These are phyloP conservation scores for Corbicula japonica DNA, from an alignment of 2,888 invertebrate species.

Conservation along the genomic window DNA sequence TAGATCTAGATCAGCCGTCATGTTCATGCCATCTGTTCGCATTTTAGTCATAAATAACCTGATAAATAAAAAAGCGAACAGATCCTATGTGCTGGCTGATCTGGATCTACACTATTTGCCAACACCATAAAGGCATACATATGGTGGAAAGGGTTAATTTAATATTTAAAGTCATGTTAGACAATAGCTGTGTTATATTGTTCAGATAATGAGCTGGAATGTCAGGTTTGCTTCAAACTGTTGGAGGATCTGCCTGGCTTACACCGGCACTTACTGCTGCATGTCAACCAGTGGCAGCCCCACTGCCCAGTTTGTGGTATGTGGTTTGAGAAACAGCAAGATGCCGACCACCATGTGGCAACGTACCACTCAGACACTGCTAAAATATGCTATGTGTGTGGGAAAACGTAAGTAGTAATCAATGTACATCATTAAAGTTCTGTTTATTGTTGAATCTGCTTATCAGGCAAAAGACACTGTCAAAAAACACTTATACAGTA, in stretches of 20 bases:
- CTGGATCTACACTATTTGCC: no score
- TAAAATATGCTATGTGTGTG: slow-evolving; percentile 6
- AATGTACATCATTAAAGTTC: no score
- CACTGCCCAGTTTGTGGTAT: slow-evolving; percentile 11
- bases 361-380: background rate
- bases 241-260: background rate
- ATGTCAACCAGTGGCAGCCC: background rate
- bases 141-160: no score
- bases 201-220: background rate
- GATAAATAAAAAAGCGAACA: no score
- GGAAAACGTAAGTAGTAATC: slow-evolving; percentile 21
- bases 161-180: background rate
- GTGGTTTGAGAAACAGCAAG: background rate
- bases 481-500: no score
- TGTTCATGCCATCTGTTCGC: no score
- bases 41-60: no score
- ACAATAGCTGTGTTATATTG: background rate
- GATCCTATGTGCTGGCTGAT: no score
- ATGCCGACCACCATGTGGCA: background rate
- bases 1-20: no score
- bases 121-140: no score
- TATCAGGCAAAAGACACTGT: no score
- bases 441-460: no score
- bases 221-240: background rate
- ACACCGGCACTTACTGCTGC: slow-evolving; percentile 2